Conservation (phyloP, 2,888 invertebrate species). For the Caenorhabditis sulstoni region DNA sequence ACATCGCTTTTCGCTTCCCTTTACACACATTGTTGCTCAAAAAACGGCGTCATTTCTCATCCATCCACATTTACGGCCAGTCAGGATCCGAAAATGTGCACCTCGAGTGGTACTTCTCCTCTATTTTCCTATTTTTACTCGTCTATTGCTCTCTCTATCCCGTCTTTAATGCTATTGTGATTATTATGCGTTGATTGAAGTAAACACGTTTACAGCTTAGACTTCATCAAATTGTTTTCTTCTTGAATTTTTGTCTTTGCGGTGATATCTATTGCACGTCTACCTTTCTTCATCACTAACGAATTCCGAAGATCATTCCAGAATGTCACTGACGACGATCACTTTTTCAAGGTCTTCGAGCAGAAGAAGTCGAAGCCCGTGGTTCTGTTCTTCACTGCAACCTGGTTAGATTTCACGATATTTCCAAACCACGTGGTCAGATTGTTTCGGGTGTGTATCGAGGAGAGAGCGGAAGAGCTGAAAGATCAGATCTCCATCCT, state of each 20-base stretch:
- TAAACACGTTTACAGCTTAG: slow-evolving; percentile 16
- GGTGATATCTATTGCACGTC: background rate
- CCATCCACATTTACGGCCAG: slow-evolving; percentile 28
- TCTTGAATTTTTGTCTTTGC: background rate
- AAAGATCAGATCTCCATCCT: slow-evolving; percentile 10
- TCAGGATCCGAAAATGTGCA: slow-evolving; percentile 35
- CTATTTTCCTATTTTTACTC: slow-evolving; percentile 1
- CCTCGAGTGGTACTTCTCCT: slow-evolving; percentile 15
- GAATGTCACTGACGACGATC: slow-evolving; percentile 28
- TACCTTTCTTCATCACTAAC: no score
- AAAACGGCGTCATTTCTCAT: slow-evolving; percentile 47
- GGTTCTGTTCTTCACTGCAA: slow-evolving; percentile 42
- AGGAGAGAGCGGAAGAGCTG: slow-evolving; percentile 7
- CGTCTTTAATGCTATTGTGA: slow-evolving; percentile 39
- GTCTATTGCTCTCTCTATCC: slow-evolving; percentile 17
- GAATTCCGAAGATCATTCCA: no score
- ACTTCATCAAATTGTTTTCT: background rate
- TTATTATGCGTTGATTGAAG: slow-evolving; percentile 42
- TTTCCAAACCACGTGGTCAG: background rate
- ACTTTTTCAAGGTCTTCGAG: slow-evolving; percentile 27
- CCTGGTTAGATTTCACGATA: slow-evolving; percentile 21
- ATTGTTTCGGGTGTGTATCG: slow-evolving; percentile 39
- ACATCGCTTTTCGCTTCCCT: slow-evolving; percentile 30
- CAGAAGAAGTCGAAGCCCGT: slow-evolving; percentile 22
- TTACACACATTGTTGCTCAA: slow-evolving; percentile 60